These are phyloP conservation scores for Adrianichthys oophorus DNA, from an alignment of 2,797 vertebrate species.

Conservation along the genomic window DNA sequence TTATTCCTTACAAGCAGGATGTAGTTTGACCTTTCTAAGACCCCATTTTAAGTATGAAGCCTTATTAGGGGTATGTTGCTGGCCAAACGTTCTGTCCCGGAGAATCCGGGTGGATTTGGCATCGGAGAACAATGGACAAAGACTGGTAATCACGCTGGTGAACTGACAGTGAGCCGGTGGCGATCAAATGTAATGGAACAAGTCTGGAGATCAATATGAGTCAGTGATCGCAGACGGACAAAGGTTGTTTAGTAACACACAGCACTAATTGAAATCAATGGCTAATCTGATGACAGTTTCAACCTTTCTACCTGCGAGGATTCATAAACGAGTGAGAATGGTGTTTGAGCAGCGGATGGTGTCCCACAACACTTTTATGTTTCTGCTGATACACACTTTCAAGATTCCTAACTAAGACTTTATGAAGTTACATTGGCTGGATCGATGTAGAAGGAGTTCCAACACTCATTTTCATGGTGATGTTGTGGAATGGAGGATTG, in stretches of 20 bases:
- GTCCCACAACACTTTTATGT: slow-evolving; percentile 24
- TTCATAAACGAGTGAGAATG: slow-evolving; percentile 72
- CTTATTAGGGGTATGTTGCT: slow-evolving; percentile 57
- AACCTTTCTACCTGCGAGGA: slow-evolving; percentile 71
- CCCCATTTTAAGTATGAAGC: slow-evolving; percentile 23
- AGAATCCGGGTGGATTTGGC: slow-evolving; percentile 13
- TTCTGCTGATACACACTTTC: slow-evolving; percentile 73
- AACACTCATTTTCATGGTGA: slow-evolving; percentile 53
- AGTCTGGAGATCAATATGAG: slow-evolving; percentile 75
- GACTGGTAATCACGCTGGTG: slow-evolving; percentile 62
- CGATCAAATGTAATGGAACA: slow-evolving; percentile 78
- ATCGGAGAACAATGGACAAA: slow-evolving; percentile 31
- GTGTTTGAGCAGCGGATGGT: slow-evolving; percentile 34
- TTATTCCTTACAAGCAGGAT: slow-evolving; percentile 16
- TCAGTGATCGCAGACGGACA: slow-evolving; percentile 78
- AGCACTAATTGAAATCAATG: slow-evolving; percentile 85
- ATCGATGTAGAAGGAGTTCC: slow-evolving; percentile 62
- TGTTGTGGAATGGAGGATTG: slow-evolving; percentile 25
- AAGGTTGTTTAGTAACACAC: slow-evolving; percentile 80
- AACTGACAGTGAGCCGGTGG: slow-evolving; percentile 61
- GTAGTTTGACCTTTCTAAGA: slow-evolving; percentile 55
- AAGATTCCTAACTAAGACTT: slow-evolving; percentile 57
- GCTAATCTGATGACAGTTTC: slow-evolving; percentile 82
- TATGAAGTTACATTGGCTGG: slow-evolving; percentile 53
- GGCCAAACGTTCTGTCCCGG: slow-evolving; percentile 37